Base-by-base conservation (phyloP, 2,888 invertebrate genomes). In the Teleogryllus oceanicus region DNA sequence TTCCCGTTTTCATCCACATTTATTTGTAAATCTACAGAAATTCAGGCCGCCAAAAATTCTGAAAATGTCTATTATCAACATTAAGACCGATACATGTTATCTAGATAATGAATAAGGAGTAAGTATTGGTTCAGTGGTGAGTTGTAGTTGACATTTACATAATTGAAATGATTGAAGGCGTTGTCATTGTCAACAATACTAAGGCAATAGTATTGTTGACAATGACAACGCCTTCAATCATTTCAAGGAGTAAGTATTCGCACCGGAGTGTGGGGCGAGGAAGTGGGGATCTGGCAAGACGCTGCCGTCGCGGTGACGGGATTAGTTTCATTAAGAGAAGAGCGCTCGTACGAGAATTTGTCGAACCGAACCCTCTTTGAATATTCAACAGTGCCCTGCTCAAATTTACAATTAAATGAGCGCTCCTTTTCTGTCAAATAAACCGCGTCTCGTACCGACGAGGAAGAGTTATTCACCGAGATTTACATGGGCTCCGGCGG, bases 381-480 rank as follows among this genome's bases (percentile, higher is more conserved):
- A 62, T 62, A 62, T 62, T 62, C 62, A 62, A 18, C 62, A 62
- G 62, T 5, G 62, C 16, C n/a, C 62, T 62, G 62, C 13, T 62
- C 62, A n/a, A 62, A 62, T 62, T 62, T 62, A 62, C 62, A 62
- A 62, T 62, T 62, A 62, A 62, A 62, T 62, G 62, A n/a, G 62
- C 62, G 62, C 62, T 13, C n/a, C 62, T 62, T 62, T 62, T 62
- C 62, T 62, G 62, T 62, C 62, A 62, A 62, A 62, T 62, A 62
- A 62, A 62, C n/a, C 62, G 62, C 62, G 13, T n/a, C n/a, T n/a
- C n/a, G 62, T 62, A n/a, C 16, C 16, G 16, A 18, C 13, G n/a
- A 18, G 18, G 18, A 62, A 62, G 62, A 62, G 62, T 62, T 62
- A 62, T 62, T 62, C n/a, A 18, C 62, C n/a, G 62, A 62, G 13